These are phyloP conservation scores for Drosophila demipolita DNA, from an alignment of 2,888 invertebrate species.

Conservation along the genomic window DNA sequence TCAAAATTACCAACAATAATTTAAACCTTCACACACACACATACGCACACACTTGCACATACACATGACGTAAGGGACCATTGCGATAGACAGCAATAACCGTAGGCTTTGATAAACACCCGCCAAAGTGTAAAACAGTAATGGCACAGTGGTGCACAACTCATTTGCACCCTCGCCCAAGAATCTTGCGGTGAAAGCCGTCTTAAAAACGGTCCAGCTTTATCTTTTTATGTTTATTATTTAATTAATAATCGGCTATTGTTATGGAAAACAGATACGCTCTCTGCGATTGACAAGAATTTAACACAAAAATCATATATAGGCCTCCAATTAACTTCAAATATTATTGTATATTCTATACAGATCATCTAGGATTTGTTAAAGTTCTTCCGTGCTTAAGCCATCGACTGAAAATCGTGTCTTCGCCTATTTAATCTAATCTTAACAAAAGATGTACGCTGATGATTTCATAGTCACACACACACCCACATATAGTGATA, in stretches of 20 bases:
- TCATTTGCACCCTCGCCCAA: constrained; percentile 15
- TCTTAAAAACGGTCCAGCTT: constrained; percentile 6
- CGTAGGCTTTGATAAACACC: constrained; percentile 76
- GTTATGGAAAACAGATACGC: background rate
- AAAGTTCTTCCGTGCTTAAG: background rate
- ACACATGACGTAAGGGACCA: constrained; percentile 52
- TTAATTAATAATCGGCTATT: constrained; percentile 20
- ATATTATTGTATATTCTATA: background rate
- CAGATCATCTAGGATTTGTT: background rate
- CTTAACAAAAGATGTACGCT: background rate
- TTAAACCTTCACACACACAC: constrained; percentile 23
- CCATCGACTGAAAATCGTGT: background rate
- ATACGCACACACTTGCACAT: constrained; percentile 14
- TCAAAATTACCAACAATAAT: constrained; percentile 49
- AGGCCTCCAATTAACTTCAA: background rate
- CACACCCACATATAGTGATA: background rate
- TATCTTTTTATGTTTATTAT: background rate
- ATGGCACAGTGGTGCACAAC: constrained; percentile 58
- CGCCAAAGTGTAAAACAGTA: constrained; percentile 74
- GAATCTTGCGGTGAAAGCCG: constrained; percentile 28
- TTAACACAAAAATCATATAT: constrained; percentile 26
- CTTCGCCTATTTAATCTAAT: background rate
- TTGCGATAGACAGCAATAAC: constrained; percentile 57
- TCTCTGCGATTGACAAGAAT: constrained; percentile 1
- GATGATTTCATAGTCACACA: background rate